Conservation (phyloP, 2,113 vertebrate species). For the Acinonyx jubatus region DNA sequence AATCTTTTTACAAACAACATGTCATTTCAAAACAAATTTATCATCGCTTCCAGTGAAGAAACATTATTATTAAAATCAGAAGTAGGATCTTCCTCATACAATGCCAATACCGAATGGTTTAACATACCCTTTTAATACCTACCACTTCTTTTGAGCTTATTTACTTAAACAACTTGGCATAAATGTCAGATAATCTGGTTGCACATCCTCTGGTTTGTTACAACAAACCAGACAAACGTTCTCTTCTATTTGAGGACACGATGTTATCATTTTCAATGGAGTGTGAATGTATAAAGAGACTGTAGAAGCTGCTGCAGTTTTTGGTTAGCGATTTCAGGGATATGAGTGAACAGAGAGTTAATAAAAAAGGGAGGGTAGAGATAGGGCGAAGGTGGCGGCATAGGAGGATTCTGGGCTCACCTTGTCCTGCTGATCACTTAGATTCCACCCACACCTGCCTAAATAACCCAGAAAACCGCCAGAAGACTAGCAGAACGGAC, state of each 20-base stretch:
- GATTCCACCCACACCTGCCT: too few species aligned
- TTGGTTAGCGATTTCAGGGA: constrained; percentile 37
- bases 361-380: neutral
- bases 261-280: constrained; percentile 23
- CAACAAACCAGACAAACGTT: neutral
- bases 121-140: neutral
- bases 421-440: too few species aligned
- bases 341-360: neutral
- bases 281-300: neutral
- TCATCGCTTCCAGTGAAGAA: neutral
- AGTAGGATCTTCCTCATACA: neutral
- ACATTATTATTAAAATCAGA: neutral
- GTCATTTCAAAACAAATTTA: neutral
- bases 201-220: neutral
- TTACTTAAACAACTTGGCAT: constrained; percentile 15
- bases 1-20: neutral
- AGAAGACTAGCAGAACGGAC: too few species aligned
- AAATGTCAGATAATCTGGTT: neutral
- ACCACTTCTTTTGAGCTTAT: neutral
- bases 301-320: constrained; percentile 13
- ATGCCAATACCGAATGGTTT: constrained; percentile 6
- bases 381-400: too few species aligned
- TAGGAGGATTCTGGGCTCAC: too few species aligned
- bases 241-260: neutral
- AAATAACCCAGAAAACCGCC: too few species aligned